Percentiles rank a stretch among this genome's conserved stretches.
phyloP scores from a whole-genome alignment of 2,888 invertebrate genomes.

The Anorthoa munda region DNA sequence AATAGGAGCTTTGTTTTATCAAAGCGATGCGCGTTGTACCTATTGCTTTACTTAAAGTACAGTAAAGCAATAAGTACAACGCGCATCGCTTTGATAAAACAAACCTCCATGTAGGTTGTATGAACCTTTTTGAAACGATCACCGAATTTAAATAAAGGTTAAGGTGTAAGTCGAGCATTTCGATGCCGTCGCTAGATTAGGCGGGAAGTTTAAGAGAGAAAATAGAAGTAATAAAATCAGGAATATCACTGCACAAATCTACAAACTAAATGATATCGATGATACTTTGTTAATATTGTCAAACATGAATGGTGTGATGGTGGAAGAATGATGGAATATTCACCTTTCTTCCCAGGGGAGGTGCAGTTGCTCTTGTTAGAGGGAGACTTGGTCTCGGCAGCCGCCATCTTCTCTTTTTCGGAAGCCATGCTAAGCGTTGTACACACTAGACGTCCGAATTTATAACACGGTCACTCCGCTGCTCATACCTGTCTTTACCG shows the following conservation, averaged over 20 bases:
- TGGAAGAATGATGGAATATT: constrained; percentile 62
- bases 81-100: neutral
- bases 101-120: neutral
- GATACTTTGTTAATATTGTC: neutral
- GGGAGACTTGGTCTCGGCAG: constrained; percentile 86
- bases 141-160: neutral
- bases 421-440: constrained; percentile 83
- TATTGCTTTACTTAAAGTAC: neutral
- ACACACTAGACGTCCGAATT: constrained; percentile 75
- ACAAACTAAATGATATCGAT: constrained; percentile 33
- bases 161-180: neutral
- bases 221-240: constrained; percentile 1
- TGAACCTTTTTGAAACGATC: neutral
- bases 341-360: constrained; percentile 90
- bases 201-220: constrained; percentile 1
- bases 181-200: neutral
- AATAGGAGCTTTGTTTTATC: neutral
- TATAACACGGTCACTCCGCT: constrained; percentile 78
- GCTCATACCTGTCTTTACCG: constrained; percentile 81
- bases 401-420: constrained; percentile 89
- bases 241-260: constrained; percentile 16
- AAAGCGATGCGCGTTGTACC: neutral
- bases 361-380: constrained; percentile 88
- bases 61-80: neutral
- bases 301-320: constrained; percentile 23